Percentiles rank a stretch among this genome's conserved stretches.
phyloP scores from a whole-genome alignment of 1,140 invertebrate species.

The Drosophila teissieri region DNA sequence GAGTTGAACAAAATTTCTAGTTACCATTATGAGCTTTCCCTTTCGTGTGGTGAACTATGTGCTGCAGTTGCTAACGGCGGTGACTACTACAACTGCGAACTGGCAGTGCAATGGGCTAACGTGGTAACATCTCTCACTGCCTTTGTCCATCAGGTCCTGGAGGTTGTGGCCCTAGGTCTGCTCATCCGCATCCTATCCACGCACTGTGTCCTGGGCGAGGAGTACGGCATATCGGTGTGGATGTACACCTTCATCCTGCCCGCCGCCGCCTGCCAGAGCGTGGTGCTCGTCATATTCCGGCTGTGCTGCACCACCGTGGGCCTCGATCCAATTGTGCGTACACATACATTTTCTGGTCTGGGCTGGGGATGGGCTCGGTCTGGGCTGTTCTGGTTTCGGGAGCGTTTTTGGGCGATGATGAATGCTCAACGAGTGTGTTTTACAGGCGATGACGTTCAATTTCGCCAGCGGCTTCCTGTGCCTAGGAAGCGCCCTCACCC shows the following conservation, averaged over 20 bases:
- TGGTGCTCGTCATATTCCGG: constrained; percentile 30
- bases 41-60: constrained; percentile 41
- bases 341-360: not conserved
- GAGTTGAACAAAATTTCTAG: constrained; percentile 18
- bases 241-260: constrained; percentile 42
- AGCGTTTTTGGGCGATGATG: not conserved
- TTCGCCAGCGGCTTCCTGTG: constrained; percentile 38
- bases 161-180: constrained; percentile 29
- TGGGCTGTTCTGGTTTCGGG: not conserved
- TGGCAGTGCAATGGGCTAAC: not conserved
- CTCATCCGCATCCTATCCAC: constrained; percentile 29
- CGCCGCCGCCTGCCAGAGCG: constrained; percentile 23
- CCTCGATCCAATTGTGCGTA: constrained; percentile 71
- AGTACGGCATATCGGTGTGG: constrained; percentile 54
- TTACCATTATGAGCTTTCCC: constrained; percentile 31
- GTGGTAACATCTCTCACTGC: constrained; percentile 1
- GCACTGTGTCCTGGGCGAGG: constrained; percentile 49
- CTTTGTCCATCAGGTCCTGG: constrained; percentile 32
- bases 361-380: not conserved
- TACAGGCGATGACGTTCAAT: constrained; percentile 61
- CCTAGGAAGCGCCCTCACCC: constrained; percentile 12
- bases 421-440: constrained; percentile 8
- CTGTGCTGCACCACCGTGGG: constrained; percentile 48
- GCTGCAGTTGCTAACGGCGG: constrained; percentile 42
- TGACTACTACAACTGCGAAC: constrained; percentile 34